phyloP scores from a whole-genome alignment of 2,888 invertebrate species.

The Drosophila austrosaltans region DNA sequence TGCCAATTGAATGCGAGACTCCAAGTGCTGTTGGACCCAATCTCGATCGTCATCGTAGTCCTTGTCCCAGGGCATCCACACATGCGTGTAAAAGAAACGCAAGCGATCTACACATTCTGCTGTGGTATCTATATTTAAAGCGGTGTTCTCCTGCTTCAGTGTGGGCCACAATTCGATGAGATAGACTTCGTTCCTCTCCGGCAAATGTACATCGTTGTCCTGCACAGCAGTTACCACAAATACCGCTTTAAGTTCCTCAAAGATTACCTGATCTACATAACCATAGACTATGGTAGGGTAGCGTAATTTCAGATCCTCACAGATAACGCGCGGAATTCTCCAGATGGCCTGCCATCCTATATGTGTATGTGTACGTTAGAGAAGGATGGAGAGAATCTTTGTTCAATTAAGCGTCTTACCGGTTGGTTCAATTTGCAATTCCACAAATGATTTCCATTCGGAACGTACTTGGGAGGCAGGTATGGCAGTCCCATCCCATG shows the following conservation, averaged over 20 bases:
- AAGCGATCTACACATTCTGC: conserved; percentile 86
- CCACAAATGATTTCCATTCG: conserved; percentile 85
- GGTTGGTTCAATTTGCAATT: conserved; percentile 85
- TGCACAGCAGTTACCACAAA: conserved; percentile 85
- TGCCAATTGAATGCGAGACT: conserved; percentile 85
- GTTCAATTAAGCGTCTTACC: conserved; percentile 59
- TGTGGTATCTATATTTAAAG: conserved; percentile 85
- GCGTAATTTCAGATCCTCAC: conserved; percentile 85
- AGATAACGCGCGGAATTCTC: conserved; percentile 86
- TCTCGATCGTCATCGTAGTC: conserved; percentile 85
- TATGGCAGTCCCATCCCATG: conserved; percentile 81
- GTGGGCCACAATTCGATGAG: conserved; percentile 86
- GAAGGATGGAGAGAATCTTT: neutral
- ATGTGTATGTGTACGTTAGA: conserved; percentile 18
- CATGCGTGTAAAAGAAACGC: conserved; percentile 86
- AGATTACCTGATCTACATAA: conserved; percentile 84
- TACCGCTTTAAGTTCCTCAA: conserved; percentile 84
- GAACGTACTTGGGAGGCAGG: conserved; percentile 84
- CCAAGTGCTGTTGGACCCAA: conserved; percentile 85
- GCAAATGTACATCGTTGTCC: conserved; percentile 85
- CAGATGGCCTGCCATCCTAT: conserved; percentile 87
- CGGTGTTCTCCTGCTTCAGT: conserved; percentile 84
- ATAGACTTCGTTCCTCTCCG: conserved; percentile 85
- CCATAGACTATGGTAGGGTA: conserved; percentile 86
- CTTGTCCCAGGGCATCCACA: conserved; percentile 87